Evolutionary conservation across 2,113 vertebrate genomes (phyloP).

Genomic region (Struthidea cinerea): DNA sequence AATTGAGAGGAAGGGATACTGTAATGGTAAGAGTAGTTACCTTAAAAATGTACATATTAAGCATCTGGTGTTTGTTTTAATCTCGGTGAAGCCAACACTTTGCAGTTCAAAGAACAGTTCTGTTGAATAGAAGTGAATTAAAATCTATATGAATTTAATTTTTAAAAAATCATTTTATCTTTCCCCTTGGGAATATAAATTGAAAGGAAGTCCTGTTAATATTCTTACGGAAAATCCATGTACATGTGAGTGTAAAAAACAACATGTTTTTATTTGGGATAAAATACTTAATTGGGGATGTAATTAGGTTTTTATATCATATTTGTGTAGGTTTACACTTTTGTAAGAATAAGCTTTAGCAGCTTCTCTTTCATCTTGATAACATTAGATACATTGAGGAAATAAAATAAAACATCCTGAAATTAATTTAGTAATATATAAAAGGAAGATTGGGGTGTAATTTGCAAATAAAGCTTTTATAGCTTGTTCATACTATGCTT

Average conservation of each 20-base stretch:
- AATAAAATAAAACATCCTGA: background rate
- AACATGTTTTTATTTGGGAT: background rate
- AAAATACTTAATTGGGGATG: background rate
- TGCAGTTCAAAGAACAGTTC: background rate
- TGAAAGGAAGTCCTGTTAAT: background rate
- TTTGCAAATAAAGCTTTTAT: conserved; percentile 20
- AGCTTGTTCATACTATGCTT: background rate
- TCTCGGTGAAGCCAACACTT: background rate
- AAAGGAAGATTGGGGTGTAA: background rate
- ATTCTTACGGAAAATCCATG: background rate
- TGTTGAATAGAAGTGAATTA: background rate
- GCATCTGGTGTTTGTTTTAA: background rate
- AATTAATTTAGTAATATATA: background rate
- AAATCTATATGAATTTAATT: background rate
- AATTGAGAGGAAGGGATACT: conserved; percentile 83
- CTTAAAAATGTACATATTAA: background rate
- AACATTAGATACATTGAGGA: background rate
- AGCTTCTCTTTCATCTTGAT: background rate
- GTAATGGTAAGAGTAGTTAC: conserved; percentile 74
- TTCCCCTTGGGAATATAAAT: background rate
- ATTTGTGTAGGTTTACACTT: background rate
- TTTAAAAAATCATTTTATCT: background rate
- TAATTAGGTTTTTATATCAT: background rate
- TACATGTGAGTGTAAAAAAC: background rate
- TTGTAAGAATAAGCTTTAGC: background rate